Evolutionary conservation across 2,888 invertebrate genomes (phyloP), one percentile per base, ranked within the genome.

Genomic region (Antheraea assamensis): DNA sequence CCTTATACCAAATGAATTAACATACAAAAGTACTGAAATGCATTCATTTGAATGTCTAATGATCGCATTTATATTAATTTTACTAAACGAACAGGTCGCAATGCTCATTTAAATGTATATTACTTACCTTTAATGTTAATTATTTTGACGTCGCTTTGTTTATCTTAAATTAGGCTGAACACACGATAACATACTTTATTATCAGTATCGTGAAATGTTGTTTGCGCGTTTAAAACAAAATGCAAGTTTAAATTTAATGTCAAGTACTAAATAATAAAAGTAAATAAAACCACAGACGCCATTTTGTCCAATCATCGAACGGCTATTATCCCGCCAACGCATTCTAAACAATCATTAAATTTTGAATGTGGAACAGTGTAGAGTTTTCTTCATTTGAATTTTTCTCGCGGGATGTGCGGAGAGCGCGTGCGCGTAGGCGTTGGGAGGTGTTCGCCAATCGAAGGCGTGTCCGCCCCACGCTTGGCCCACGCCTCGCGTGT

Each of bases 401-500:
- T 92, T 92, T 92, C 92, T 90, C 86, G 85, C 82, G 84, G 81
- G 83, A 80, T 79, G 88, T 83, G 86, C 83, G 78, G 73, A 76
- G 86, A 85, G 92, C 93, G 94, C 94, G 90, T 88, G 92, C 91
- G 93, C 92, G 92, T 88, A 91, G 95, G 92, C 94, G 95, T 91
- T 92, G 93, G 95, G 92, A 94, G 95, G 95, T 92, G 93, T 89
- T 91, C 93, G 94, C 95, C 95, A 95, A 94, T 92, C 88, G 87
- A 80, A 83, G 85, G 86, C 87, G 84, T 81, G 90, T 91, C 94
- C 92, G 93, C 92, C 90, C 93, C 89, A 85, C 88, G 85, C 84
- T 80, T 82, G 81, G 80, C 79, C 10, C 85, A 85, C 87, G 87
- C 86, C 85, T 83, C 81, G 82, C 80, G n/a, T 74, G 81, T 85